A percentile compares a stretch with the other conserved stretches of the same genome.
Conservation (phyloP, 2,888 invertebrate genomes). For the Allacma fusca region DNA sequence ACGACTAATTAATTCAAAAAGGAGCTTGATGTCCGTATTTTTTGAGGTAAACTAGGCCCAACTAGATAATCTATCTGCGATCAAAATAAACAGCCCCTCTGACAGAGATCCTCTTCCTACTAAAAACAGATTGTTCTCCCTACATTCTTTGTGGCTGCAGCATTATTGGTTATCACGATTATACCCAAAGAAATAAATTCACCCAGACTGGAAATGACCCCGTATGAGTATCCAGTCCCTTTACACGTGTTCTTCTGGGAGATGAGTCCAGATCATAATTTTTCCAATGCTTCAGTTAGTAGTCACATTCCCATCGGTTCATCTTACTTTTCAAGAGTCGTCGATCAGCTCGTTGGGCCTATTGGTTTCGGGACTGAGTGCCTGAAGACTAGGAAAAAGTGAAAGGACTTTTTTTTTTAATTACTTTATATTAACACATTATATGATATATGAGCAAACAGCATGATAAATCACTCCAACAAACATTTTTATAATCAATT, state of each 20-base stretch:
- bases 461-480: too few species aligned
- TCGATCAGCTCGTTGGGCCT: slow-evolving; percentile 63
- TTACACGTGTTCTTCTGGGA: slow-evolving; percentile 58
- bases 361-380: slow-evolving; percentile 66
- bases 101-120: too few species aligned
- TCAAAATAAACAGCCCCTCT: too few species aligned
- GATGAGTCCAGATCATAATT: too few species aligned
- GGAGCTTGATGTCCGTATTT: slow-evolving; percentile 68
- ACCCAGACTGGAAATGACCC: slow-evolving; percentile 64
- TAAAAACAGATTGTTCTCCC: slow-evolving; percentile 68
- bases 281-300: too few species aligned
- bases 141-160: slow-evolving; percentile 68
- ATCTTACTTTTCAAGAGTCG: not conserved
- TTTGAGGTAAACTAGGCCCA: too few species aligned
- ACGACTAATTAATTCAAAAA: slow-evolving; percentile 67
- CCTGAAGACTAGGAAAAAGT: slow-evolving; percentile 48
- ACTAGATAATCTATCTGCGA: too few species aligned
- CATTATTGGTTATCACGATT: slow-evolving; percentile 67
- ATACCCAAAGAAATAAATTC: slow-evolving; percentile 65
- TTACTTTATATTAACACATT: too few species aligned
- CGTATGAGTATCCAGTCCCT: slow-evolving; percentile 63
- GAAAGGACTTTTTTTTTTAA: too few species aligned
- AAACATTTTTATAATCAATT: too few species aligned
- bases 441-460: too few species aligned
- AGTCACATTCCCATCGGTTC: not conserved